Percentiles rank a stretch among this genome's conserved stretches.
Evolutionary conservation across 1,140 invertebrate species (phyloP).

Genomic region (Oreohelix idahoensis): DNA sequence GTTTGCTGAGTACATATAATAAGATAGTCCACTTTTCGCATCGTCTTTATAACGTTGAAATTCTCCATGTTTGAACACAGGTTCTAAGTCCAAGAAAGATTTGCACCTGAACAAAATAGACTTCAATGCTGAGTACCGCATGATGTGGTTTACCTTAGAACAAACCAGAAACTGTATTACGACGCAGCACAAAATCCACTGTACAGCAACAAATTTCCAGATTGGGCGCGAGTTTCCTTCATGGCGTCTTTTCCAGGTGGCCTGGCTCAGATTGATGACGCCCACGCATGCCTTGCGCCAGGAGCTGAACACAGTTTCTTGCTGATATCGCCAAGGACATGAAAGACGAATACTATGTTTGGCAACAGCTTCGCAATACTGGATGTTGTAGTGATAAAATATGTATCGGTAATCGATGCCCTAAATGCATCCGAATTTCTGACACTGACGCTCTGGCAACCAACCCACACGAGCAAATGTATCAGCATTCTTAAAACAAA

Average conservation of each 20-base stretch:
- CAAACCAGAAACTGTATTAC: slow-evolving; percentile 28
- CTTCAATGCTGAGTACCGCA: slow-evolving; percentile 39
- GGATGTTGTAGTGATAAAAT: not conserved
- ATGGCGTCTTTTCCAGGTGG: not conserved
- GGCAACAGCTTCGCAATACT: not conserved
- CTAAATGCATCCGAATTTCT: too few relatives aligned
- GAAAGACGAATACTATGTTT: not conserved
- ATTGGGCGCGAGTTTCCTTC: not conserved
- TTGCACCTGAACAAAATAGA: slow-evolving; percentile 19
- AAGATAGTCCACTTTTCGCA: too few relatives aligned
- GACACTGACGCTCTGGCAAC: not conserved
- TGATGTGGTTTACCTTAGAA: slow-evolving; percentile 42
- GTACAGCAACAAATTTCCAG: not conserved
- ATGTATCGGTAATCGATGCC: not conserved
- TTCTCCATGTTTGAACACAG: too few relatives aligned
- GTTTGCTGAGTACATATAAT: too few relatives aligned
- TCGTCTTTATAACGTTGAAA: too few relatives aligned
- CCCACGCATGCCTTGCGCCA: not conserved
- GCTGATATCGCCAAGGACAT: not conserved
- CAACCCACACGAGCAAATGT: not conserved
- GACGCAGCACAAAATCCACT: slow-evolving; percentile 19
- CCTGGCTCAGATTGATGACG: not conserved
- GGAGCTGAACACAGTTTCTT: not conserved
- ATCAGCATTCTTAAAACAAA: not conserved
- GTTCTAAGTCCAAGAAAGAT: not conserved